A percentile compares a stretch with the other conserved stretches of the same genome.
Conservation (phyloP, 2,888 invertebrate species). For the Diaprepes abbreviatus region DNA sequence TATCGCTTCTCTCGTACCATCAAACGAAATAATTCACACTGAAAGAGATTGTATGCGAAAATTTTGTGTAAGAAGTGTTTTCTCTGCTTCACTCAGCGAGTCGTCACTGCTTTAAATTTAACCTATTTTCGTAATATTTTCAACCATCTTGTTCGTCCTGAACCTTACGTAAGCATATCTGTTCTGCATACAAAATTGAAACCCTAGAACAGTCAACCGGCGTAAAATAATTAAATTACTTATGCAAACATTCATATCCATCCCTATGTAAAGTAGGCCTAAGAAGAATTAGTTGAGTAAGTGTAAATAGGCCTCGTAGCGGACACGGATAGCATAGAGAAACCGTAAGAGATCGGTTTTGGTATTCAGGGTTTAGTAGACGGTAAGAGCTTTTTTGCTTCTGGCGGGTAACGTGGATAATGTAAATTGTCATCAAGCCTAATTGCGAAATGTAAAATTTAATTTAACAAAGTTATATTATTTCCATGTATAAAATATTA, state of each 20-base stretch:
- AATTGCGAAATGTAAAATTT: too few species aligned
- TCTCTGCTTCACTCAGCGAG: too few species aligned
- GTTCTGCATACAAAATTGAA: slow-evolving; percentile 16
- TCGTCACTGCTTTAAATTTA: not conserved
- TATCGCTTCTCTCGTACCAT: too few species aligned
- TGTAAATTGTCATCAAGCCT: too few species aligned
- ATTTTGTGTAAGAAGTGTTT: too few species aligned
- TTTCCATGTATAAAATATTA: too few species aligned
- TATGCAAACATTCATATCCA: slow-evolving; percentile 15
- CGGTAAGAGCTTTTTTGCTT: too few species aligned
- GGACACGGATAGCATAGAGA: not conserved
- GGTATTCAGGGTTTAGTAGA: too few species aligned
- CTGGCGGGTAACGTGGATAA: too few species aligned
- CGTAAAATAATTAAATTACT: slow-evolving; percentile 9
- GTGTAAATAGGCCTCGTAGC: slow-evolving; percentile 1
- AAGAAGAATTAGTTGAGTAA: slow-evolving; percentile 5
- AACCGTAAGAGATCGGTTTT: not conserved
- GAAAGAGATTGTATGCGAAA: too few species aligned
- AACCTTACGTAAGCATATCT: not conserved
- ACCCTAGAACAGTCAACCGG: slow-evolving; percentile 3
- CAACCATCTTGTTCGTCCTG: not conserved
- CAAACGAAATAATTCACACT: too few species aligned
- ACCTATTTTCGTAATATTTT: not conserved
- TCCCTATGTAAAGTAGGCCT: not conserved
- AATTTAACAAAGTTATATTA: too few species aligned